phyloP scores from a whole-genome alignment of 2,113 vertebrate genomes.

The Ibidorhyncha struthersii region DNA sequence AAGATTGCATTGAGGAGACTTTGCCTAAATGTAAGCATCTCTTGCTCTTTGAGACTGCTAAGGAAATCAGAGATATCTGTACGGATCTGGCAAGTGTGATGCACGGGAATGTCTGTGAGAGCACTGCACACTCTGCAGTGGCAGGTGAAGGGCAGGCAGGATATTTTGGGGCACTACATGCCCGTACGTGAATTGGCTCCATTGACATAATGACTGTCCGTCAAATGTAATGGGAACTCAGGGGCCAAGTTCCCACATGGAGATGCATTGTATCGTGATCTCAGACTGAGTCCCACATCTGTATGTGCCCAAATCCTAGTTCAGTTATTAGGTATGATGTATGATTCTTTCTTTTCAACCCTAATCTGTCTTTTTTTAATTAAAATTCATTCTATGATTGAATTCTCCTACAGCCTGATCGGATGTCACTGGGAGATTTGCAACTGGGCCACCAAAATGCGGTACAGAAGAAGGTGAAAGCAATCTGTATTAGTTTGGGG shows the following conservation, averaged over 20 bases:
- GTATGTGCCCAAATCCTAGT: not conserved
- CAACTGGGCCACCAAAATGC: not conserved
- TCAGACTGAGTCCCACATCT: not conserved
- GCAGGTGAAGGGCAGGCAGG: not conserved
- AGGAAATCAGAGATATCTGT: not conserved
- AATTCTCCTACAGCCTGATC: not conserved
- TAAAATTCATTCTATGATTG: not conserved
- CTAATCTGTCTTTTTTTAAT: not conserved
- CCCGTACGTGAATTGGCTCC: not conserved
- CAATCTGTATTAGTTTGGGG: not conserved
- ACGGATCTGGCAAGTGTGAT: not conserved
- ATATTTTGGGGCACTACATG: not conserved
- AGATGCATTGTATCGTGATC: fast-evolving
- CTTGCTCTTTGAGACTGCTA: not conserved
- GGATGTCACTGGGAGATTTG: not conserved
- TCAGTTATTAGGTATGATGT: not conserved
- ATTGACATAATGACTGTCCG: not conserved
- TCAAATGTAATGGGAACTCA: not conserved
- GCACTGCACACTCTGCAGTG: not conserved
- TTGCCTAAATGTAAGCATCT: not conserved
- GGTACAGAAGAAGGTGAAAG: not conserved
- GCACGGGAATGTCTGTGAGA: not conserved
- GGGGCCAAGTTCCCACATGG: not conserved
- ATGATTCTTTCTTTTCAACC: not conserved
- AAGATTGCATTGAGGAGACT: not conserved